Evolutionary conservation across 2,113 vertebrate genomes (phyloP), one percentile per base, ranked within the genome.

Genomic region (Brachypodius melanocephalos): DNA sequence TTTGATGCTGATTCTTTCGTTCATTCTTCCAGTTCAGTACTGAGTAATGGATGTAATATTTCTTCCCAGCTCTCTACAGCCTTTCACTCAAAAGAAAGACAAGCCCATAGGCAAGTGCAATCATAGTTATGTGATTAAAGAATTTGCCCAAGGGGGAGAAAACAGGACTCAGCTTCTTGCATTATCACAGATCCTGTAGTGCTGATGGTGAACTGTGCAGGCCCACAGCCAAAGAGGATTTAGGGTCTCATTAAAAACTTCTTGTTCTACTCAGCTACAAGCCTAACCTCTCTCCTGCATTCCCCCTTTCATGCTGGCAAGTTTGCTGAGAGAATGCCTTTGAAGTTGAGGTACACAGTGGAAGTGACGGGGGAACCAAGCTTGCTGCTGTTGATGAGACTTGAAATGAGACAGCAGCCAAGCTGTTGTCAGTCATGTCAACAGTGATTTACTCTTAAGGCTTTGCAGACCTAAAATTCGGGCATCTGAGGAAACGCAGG

Each of bases 401-500:
- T 92, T 78, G 85, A 89, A 68, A 72, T 16, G 48, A 94, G 88
- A 71, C 58, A 90, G 78, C 86, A 93, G 55, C 72, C 75, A 80
- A 92, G 43, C 34, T 2, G 3, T 83, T 94, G 85, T 95, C 90
- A 84, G 67, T 96, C 92, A 86, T 80, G 92, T 96, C 94, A 96
- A 77, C 90, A 93, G 79, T 63, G 94, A 96, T 93, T 91, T 93
- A 73, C 51, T 80, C 59, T 34, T 88, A 90, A 95, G 88, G 42
- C 75, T 90, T 71, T 80, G 55, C 88, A 96, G 95, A 69, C 51
- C 42, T 62, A 84, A 86, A 94, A 86, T 77, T 73, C 85, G 95
- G 88, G 63, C 72, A 85, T 92, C 71, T 86, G 79, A 93, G 46
- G 58, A 90, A 95, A 91, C 0, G 0, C 75, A 86, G 79, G 18